A percentile compares a stretch with the other conserved stretches of the same genome.
Evolutionary conservation across 2,113 vertebrate genomes (phyloP).

Genomic region (Ramphastos sulfuratus): DNA sequence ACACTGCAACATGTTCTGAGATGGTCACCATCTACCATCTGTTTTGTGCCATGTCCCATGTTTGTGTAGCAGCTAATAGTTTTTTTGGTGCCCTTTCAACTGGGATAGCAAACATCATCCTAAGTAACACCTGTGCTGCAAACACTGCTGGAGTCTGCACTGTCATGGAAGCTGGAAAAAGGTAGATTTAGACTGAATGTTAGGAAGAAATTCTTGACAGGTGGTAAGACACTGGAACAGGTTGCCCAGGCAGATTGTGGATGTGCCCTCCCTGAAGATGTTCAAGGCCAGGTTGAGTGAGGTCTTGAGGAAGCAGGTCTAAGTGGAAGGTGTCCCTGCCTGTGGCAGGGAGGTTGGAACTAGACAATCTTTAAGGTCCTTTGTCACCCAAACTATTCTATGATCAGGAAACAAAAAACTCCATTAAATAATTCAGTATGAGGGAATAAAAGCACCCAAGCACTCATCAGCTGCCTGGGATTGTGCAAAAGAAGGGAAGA

Average conservation of each 20-base stretch:
- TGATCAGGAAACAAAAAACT: neutral
- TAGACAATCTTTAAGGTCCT: no score
- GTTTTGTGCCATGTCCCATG: neutral
- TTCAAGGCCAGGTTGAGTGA: no score
- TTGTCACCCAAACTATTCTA: no score
- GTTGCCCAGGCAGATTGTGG: no score
- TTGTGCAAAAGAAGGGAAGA: neutral
- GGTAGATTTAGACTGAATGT: no score
- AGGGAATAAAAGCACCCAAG: neutral
- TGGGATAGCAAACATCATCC: neutral
- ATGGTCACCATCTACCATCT: neutral
- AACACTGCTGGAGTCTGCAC: neutral
- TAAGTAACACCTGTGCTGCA: neutral
- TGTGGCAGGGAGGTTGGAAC: no score
- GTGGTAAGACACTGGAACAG: no score
- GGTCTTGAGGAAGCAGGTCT: no score
- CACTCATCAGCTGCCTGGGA: neutral
- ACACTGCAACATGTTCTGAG: neutral
- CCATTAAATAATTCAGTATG: neutral
- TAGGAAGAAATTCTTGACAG: no score
- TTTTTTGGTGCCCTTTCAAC: neutral
- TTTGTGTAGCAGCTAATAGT: neutral
- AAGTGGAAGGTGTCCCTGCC: no score
- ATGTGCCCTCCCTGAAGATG: no score
- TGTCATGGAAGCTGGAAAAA: neutral